Evolutionary conservation across 2,888 invertebrate species (phyloP).

Genomic region (Seira sanloemensis): DNA sequence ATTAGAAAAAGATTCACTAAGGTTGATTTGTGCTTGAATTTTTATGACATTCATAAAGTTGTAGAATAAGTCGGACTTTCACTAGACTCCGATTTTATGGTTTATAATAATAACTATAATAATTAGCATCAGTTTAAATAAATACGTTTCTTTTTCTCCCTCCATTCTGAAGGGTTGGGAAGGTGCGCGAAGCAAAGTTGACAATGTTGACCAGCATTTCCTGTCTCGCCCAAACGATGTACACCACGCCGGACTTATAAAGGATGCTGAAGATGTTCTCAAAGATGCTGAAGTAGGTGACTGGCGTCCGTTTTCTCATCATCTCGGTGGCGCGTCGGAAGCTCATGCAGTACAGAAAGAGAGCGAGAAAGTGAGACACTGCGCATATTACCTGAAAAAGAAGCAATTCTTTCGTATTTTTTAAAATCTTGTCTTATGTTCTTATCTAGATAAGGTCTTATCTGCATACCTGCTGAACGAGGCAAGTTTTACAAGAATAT

Average conservation of each 20-base stretch:
- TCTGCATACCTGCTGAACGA: conserved; percentile 7
- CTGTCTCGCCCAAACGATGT: conserved; percentile 20
- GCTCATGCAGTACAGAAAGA: conserved; percentile 9
- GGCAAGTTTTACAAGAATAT: not conserved
- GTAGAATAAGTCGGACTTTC: too few relatives aligned
- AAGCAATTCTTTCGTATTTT: not conserved
- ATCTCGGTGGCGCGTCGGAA: conserved; percentile 1
- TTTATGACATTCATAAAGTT: too few relatives aligned
- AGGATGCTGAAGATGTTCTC: conserved; percentile 25
- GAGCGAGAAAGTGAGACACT: not conserved
- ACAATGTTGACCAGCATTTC: conserved; percentile 27
- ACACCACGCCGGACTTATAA: not conserved
- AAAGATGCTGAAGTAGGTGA: conserved; percentile 38
- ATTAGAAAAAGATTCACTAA: too few relatives aligned
- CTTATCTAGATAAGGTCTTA: not conserved
- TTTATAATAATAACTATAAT: too few relatives aligned
- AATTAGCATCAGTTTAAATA: too few relatives aligned
- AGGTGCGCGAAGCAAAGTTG: too few relatives aligned
- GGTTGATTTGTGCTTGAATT: too few relatives aligned
- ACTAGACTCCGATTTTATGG: too few relatives aligned
- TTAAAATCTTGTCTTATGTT: not conserved
- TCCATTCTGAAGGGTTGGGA: too few relatives aligned
- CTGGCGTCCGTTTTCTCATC: conserved; percentile 9
- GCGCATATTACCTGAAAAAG: conserved; percentile 28
- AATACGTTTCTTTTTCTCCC: too few relatives aligned